Evolutionary conservation across 2,888 invertebrate species (phyloP), one percentile per base, ranked within the genome.

Genomic region (Aromia moschata): DNA sequence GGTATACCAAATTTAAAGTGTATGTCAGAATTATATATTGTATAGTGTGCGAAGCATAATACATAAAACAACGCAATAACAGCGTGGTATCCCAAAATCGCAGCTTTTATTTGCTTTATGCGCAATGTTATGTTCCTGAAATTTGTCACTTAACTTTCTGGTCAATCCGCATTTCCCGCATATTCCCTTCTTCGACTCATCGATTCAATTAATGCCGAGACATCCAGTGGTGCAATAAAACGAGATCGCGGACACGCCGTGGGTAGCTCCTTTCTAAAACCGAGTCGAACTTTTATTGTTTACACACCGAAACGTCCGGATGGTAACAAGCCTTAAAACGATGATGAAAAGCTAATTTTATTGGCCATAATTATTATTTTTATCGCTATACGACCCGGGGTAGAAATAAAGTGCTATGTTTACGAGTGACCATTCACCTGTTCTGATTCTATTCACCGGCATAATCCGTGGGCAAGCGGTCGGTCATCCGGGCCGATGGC

Each of bases 351-450:
- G 66, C 64, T 64, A 65, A 72, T 70, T 72, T 74, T 72, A 72
- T 72, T 67, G 66, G 46, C 62, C 68, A 67, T 72, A 70, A 73
- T 72, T 73, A 72, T 71, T 73, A 73, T 72, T 72, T 73, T 74
- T 71, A 74, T 71, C 71, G 72, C 69, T 70, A 71, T 68, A 70
- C 55, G 66, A 64, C 69, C 66, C 55, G 57, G 62, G 65, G 61
- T 65, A 56, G 62, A 70, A n/a, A 74, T 73, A 74, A 74, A 74
- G 69, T 68, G 62, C 68, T 49, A 70, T 70, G 71, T 74, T 74
- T 74, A 74, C 65, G 70, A 67, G 64, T 64, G 54, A 53, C 59
- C 58, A 61, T 67, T 70, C 74, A 74, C 74, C 74, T 74, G 74
- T 74, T 73, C 73, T 69, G 46, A 31, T 46, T 49, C 41, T 37